Base-by-base conservation (phyloP, 2,797 vertebrate species). In the Oreochromis mossambicus region DNA sequence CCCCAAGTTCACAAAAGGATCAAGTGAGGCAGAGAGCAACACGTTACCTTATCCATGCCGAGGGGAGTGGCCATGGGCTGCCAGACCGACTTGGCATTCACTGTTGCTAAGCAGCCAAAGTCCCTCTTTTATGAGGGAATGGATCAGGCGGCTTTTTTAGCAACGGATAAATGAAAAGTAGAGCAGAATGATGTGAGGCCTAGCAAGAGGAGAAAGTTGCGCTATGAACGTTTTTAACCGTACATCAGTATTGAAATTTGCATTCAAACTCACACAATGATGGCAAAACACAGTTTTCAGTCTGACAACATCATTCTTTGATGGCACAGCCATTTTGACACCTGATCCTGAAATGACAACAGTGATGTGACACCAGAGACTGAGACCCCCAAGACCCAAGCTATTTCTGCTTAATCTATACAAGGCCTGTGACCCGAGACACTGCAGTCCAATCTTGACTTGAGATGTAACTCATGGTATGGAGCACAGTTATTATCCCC, bases 341-440 rank as follows among this genome's bases (percentile, higher is more conserved):
- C 82, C 48, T 89, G 92, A 92, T 88, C 84, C 90, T 19, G 63
- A 86, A 83, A 83, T 61, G 38, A 58, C 82, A 90, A 87, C 79
- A 87, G 76, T 32, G 81, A 77, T 70, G 66, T 81, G 89, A 90
- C 91, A 88, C 89, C 80, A 78, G 73, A 91, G 80, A 82, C 46
- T 83, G 90, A 92, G 89, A 92, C 89, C 89, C 85, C 77, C 85
- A 87, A 92, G 84, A 90, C 92, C 80, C 51, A 66, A 5, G 89
- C 95, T 95, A 95, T 96, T 96, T 95, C 88, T 93, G 92, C 87
- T 77, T 94, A 95, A 95, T 93, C 95, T 94, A 89, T 87, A 94
- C 91, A 92, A 89, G 87, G 88, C 77, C 75, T 34, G 82, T 89
- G 89, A 91, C 90, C 80, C 56, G 19, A 56, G 29, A 68, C 83